phyloP scores from a whole-genome alignment of 1,140 invertebrate genomes.

The Leptestheria dahalacensis region DNA sequence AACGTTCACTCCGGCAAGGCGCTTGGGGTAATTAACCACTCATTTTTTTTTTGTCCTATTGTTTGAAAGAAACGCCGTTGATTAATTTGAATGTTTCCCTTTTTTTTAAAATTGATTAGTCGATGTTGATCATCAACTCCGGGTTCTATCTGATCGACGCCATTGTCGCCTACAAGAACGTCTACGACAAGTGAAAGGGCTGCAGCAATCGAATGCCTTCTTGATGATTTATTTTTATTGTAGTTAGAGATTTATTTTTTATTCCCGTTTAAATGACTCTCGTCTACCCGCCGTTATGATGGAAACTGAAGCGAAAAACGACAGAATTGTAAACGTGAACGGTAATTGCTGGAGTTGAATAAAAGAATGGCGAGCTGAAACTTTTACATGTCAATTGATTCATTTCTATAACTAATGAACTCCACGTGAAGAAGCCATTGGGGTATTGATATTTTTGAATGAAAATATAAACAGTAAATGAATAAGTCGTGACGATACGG shows the following conservation, averaged over 20 bases:
- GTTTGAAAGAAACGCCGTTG: background rate
- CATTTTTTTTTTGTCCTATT: background rate
- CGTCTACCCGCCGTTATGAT: background rate
- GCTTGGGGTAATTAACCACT: background rate
- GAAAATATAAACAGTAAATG: too few relatives aligned
- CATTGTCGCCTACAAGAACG: slow-evolving; percentile 11
- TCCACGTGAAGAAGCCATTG: too few relatives aligned
- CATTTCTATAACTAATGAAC: too few relatives aligned
- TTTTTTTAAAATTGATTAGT: slow-evolving; percentile 3
- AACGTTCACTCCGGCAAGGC: background rate
- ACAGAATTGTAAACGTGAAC: too few relatives aligned
- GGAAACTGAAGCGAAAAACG: too few relatives aligned
- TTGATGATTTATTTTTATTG: background rate
- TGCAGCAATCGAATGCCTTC: background rate
- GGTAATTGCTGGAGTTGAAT: too few relatives aligned
- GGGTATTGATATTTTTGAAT: too few relatives aligned
- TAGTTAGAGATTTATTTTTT: background rate
- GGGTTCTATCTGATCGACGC: slow-evolving; percentile 15
- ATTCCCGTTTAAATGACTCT: background rate
- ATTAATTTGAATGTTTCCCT: too few relatives aligned
- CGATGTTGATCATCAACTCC: slow-evolving; percentile 15
- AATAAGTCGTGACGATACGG: too few relatives aligned
- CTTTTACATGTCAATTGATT: too few relatives aligned
- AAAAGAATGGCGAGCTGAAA: too few relatives aligned
- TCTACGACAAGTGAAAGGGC: slow-evolving; percentile 8